Evolutionary conservation across 2,888 invertebrate genomes (phyloP), one percentile per base, ranked within the genome.

Genomic region (Apantesis nais): DNA sequence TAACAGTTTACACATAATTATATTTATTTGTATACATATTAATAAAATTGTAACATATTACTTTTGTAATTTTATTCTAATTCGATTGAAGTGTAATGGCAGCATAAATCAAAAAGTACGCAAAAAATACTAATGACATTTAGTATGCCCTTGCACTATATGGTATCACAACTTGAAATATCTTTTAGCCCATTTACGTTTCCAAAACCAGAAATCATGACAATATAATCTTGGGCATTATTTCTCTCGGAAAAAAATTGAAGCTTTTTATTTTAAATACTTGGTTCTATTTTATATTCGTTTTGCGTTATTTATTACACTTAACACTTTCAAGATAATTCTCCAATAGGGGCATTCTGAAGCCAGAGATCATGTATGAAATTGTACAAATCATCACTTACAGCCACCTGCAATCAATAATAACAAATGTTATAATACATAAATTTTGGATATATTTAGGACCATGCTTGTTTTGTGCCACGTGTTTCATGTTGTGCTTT

Each of bases 311-410:
- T 44, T n/a, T 16, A 37, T 19, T 14, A 58, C 19, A 29, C 12
- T 74, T 34, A 73, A 48, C 69, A 11, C 29, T 88, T 88, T 97
- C 97, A 99, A 89, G 97, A 98, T 41, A 99, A 96, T 92, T 99
- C 99, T 66, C 99, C 99, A 83, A 99, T 99, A 0, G 99, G 99
- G 39, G 99, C 99, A 92, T 98, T 99, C 89, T 98, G 97, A 58
- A 99, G 96, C 99, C 99, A 99, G 88, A 99, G 94, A 86, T 98
- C 97, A 88, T 99, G 99, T 80, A 99, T 98, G 90, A 99, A 99
- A 82, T 96, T 97, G 95, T 99, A 99, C 69, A 99, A 96, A 80
- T 97, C 96, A 91, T 98, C 98, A 84, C 98, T 99, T 7, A 99
- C 99, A 16, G 99, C 97, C 76, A 98, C 98, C 98, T 98, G 91